phyloP scores from a whole-genome alignment of 2,888 invertebrate species.

The Lagria hirta region DNA sequence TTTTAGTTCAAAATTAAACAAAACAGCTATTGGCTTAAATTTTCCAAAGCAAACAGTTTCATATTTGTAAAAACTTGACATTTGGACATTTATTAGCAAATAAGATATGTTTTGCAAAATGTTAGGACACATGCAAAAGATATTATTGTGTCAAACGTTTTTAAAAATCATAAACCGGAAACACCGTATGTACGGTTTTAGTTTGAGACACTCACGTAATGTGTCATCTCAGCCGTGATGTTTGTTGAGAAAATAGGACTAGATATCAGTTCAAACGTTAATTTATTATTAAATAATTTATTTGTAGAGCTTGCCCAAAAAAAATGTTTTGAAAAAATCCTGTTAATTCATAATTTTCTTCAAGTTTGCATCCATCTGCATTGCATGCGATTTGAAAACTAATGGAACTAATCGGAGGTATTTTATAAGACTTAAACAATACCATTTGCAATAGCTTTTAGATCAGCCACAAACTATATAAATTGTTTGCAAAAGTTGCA shows the following conservation, averaged over 20 bases:
- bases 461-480: no score
- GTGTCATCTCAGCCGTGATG: constrained; percentile 6
- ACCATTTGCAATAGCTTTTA: constrained; percentile 14
- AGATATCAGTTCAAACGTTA: neutral
- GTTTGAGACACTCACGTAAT: constrained; percentile 17
- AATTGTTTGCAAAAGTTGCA: no score
- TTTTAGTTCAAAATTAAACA: no score
- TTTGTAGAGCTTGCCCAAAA: neutral
- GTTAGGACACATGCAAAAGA: no score
- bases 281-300: neutral
- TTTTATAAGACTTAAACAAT: no score
- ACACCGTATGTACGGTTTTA: constrained; percentile 21
- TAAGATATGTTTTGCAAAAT: no score
- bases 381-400: constrained; percentile 1
- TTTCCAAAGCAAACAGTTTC: no score
- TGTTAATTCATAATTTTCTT: neutral
- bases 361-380: neutral
- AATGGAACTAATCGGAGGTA: constrained; percentile 13
- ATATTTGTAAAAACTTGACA: no score
- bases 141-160: no score
- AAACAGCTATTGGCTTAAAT: no score
- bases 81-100: no score
- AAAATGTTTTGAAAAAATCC: neutral
- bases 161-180: constrained; percentile 12
- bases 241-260: constrained; percentile 3